Evolutionary conservation across 2,888 invertebrate genomes (phyloP).

Genomic region (Arctia plantaginis): DNA sequence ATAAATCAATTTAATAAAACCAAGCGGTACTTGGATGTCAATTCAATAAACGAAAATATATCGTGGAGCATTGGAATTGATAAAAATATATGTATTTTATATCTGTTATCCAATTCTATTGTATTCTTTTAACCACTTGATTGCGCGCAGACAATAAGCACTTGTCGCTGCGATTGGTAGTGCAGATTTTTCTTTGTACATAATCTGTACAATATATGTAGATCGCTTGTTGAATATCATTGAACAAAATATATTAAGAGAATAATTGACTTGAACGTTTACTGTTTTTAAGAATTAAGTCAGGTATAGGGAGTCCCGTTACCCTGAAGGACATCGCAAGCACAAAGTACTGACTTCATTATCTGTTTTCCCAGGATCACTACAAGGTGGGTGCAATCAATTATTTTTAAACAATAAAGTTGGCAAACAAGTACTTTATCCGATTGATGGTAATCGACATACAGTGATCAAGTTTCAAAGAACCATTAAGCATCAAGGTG

Average conservation of each 20-base stretch:
- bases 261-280: neutral
- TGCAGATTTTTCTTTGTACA: neutral
- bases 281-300: neutral
- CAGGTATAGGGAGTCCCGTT: neutral
- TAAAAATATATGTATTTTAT: neutral
- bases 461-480: neutral
- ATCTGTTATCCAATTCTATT: constrained; percentile 2
- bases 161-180: neutral
- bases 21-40: neutral
- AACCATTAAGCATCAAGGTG: neutral
- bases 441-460: neutral
- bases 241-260: neutral
- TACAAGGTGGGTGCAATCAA: too few relatives aligned
- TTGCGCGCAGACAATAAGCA: constrained; percentile 10
- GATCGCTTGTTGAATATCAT: neutral
- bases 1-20: constrained; percentile 12
- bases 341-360: neutral
- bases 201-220: neutral
- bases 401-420: too few relatives aligned
- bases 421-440: neutral
- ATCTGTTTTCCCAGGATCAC: too few relatives aligned
- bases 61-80: neutral
- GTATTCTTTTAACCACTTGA: constrained; percentile 7
- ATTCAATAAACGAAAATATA: neutral
- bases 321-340: neutral